Conservation (phyloP, 2,888 invertebrate genomes). For the Anarsia innoxiella region DNA sequence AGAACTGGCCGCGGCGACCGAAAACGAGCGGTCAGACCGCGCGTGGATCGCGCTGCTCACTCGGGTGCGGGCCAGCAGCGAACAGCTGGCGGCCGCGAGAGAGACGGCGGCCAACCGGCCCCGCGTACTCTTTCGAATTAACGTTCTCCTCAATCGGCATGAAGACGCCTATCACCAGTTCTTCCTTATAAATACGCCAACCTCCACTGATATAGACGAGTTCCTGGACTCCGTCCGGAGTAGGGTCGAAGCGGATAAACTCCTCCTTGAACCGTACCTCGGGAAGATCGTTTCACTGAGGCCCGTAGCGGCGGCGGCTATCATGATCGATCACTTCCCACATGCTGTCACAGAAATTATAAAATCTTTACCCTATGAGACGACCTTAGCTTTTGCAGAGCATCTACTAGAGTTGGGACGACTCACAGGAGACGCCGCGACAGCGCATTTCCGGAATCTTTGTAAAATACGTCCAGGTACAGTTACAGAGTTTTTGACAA, state of each 20-base stretch:
- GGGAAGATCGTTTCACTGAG: conserved; percentile 37
- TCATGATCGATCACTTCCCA: conserved; percentile 36
- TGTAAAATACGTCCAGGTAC: conserved; percentile 36
- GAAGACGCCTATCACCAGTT: conserved; percentile 40
- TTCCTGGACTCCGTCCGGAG: conserved; percentile 48
- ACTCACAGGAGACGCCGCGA: conserved; percentile 41
- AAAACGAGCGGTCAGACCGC: conserved; percentile 50
- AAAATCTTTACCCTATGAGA: conserved; percentile 23
- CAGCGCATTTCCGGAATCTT: conserved; percentile 41
- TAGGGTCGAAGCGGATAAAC: conserved; percentile 25
- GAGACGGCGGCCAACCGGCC: conserved; percentile 31
- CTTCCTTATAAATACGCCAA: conserved; percentile 41
- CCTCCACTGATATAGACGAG: conserved; percentile 47
- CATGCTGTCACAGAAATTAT: conserved; percentile 29
- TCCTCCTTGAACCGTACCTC: conserved; percentile 30
- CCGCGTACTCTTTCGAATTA: conserved; percentile 46
- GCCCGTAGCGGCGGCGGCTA: conserved; percentile 45
- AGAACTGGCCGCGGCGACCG: conserved; percentile 33
- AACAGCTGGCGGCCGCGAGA: conserved; percentile 20
- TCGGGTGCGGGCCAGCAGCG: conserved; percentile 27
- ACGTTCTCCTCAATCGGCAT: conserved; percentile 33
- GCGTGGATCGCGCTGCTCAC: conserved; percentile 45
- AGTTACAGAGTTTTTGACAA: conserved; percentile 41
- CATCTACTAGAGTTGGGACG: conserved; percentile 38
- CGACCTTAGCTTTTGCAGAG: conserved; percentile 40